Evolutionary conservation across 2,113 vertebrate species (phyloP).

Genomic region (Sceloporus tristichus): DNA sequence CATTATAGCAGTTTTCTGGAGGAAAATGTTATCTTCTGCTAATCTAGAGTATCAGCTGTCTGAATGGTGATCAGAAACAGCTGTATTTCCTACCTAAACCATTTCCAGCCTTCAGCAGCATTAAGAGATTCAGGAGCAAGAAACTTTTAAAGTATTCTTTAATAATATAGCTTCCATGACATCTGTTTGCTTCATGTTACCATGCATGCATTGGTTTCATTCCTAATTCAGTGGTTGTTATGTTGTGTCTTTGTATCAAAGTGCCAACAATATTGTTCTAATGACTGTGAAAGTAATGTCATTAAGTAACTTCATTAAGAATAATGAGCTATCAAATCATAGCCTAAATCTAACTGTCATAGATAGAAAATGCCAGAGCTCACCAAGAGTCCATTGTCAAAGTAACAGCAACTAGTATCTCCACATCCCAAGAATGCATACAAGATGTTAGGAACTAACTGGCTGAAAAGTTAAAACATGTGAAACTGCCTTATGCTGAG

Average conservation of each 20-base stretch:
- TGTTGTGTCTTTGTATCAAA: background rate
- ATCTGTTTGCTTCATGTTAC: background rate
- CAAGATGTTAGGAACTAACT: background rate
- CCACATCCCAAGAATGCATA: background rate
- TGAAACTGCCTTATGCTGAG: background rate
- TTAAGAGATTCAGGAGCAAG: slow-evolving; percentile 1
- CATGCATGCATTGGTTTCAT: background rate
- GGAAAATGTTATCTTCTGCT: background rate
- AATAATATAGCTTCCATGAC: background rate
- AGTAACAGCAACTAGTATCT: background rate
- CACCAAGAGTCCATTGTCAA: background rate
- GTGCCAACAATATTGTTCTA: background rate
- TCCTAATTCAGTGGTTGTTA: background rate
- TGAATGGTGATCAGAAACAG: slow-evolving; percentile 22
- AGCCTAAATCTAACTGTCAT: background rate
- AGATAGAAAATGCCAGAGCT: background rate
- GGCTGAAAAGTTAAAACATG: background rate
- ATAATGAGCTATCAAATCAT: background rate
- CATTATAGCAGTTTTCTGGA: background rate
- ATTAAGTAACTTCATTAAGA: background rate
- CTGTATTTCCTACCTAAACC: slow-evolving; percentile 3
- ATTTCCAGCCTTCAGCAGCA: background rate
- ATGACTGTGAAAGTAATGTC: background rate
- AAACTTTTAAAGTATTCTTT: background rate
- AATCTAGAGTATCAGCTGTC: background rate